phyloP scores from a whole-genome alignment of 2,113 vertebrate species.

The Pelvicachromis taeniatus region DNA sequence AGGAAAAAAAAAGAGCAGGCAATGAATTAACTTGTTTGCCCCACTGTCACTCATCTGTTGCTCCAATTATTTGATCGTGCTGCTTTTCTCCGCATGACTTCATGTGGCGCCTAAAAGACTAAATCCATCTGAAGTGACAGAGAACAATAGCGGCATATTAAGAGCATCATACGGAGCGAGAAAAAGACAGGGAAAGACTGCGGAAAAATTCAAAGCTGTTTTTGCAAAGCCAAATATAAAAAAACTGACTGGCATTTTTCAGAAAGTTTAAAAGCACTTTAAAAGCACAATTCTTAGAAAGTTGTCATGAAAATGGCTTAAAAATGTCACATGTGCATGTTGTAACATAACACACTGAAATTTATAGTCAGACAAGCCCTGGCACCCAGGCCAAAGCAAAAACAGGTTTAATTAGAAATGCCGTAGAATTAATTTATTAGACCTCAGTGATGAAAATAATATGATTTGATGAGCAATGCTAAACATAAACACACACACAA shows the following conservation, averaged over 20 bases:
- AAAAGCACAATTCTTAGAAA: neutral
- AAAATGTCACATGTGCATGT: neutral
- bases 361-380: neutral
- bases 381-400: neutral
- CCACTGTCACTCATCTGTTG: constrained; percentile 24
- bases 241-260: neutral
- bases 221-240: neutral
- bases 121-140: constrained; percentile 32
- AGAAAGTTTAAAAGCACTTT: neutral
- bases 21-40: constrained; percentile 15
- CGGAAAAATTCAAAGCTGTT: neutral
- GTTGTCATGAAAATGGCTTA: neutral
- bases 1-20: neutral
- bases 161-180: neutral
- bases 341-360: neutral
- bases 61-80: constrained; percentile 25
- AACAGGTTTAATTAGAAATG: neutral
- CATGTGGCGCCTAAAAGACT: constrained; percentile 4
- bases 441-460: neutral
- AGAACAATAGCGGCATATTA: constrained; percentile 2
- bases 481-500: neutral
- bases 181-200: neutral
- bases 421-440: neutral
- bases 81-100: constrained; percentile 29
- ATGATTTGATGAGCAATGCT: neutral